Percentiles rank a stretch among this genome's conserved stretches.
Evolutionary conservation across 2,797 vertebrate genomes (phyloP).

Genomic region (Periophthalmus magnuspinnatus): DNA sequence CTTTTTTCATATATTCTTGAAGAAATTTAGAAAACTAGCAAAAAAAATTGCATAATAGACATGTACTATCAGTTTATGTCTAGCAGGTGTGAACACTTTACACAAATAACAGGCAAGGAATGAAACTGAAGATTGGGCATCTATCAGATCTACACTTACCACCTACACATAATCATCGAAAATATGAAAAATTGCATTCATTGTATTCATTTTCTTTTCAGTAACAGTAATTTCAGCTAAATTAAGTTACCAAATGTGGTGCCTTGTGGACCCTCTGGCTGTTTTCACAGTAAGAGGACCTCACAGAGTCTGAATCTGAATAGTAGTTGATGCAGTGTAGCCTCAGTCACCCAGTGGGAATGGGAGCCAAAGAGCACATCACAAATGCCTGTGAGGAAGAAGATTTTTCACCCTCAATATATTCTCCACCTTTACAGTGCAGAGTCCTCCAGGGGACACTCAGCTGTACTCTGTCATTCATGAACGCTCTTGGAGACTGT

Average conservation of each 20-base stretch:
- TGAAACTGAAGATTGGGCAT: too few species aligned
- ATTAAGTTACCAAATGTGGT: background rate
- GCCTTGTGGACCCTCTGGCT: slow-evolving; percentile 1
- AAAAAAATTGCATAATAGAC: too few species aligned
- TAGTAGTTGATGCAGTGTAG: slow-evolving; percentile 10
- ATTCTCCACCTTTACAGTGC: slow-evolving; percentile 23
- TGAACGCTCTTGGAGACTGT: slow-evolving; percentile 15
- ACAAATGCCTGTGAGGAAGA: slow-evolving; percentile 34
- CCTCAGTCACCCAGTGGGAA: slow-evolving; percentile 25
- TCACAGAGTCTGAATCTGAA: slow-evolving; percentile 21
- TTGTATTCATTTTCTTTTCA: background rate
- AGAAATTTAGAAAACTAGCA: too few species aligned
- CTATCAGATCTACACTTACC: too few species aligned
- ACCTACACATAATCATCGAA: too few species aligned
- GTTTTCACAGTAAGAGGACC: slow-evolving; percentile 14
- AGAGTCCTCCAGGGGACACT: slow-evolving; percentile 23
- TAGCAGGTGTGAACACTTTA: too few species aligned
- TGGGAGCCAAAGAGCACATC: slow-evolving; percentile 29
- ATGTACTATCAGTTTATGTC: too few species aligned
- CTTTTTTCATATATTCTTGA: too few species aligned
- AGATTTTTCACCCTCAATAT: slow-evolving; percentile 34
- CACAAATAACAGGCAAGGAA: too few species aligned
- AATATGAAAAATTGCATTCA: too few species aligned
- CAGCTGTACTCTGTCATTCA: slow-evolving; percentile 29
- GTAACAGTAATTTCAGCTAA: background rate